A percentile compares a stretch with the other conserved stretches of the same genome.
Conservation (phyloP, 2,797 vertebrate species). For the Hyperoplus lanceolatus region DNA sequence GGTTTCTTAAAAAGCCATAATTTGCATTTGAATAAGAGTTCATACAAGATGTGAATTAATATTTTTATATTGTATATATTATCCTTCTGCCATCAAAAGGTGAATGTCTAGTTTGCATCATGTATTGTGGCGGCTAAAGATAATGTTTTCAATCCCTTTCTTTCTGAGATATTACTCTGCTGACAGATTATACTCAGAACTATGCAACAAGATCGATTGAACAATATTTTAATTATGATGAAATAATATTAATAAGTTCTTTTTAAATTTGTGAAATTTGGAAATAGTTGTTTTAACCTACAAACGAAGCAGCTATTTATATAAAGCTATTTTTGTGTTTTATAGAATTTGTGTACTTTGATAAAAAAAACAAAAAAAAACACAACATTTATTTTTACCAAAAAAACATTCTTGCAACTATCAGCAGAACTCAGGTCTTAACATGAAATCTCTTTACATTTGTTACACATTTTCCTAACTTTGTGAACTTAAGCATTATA, state of each 20-base stretch:
- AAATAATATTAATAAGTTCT: not conserved
- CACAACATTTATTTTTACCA: not conserved
- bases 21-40: slow-evolving; percentile 18
- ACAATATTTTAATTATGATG: not conserved
- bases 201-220: slow-evolving; percentile 6
- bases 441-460: not conserved
- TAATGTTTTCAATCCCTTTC: slow-evolving; percentile 9
- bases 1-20: slow-evolving; percentile 30
- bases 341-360: slow-evolving; percentile 1
- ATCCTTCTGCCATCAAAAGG: slow-evolving; percentile 12
- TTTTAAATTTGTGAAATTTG: not conserved
- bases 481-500: not conserved
- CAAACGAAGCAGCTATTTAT: not conserved
- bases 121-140: not conserved
- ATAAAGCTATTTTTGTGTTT: not conserved
- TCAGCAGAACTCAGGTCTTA: slow-evolving; percentile 41
- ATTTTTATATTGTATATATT: slow-evolving; percentile 50
- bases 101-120: slow-evolving; percentile 21
- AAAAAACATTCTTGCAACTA: slow-evolving; percentile 11
- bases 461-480: not conserved
- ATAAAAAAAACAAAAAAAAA: not conserved
- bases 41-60: slow-evolving; percentile 12
- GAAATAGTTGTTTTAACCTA: not conserved
- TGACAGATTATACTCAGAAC: not conserved
- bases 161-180: not conserved